Evolutionary conservation across 2,888 invertebrate genomes (phyloP), one percentile per base, ranked within the genome.

Genomic region (Prenolepis imparis): DNA sequence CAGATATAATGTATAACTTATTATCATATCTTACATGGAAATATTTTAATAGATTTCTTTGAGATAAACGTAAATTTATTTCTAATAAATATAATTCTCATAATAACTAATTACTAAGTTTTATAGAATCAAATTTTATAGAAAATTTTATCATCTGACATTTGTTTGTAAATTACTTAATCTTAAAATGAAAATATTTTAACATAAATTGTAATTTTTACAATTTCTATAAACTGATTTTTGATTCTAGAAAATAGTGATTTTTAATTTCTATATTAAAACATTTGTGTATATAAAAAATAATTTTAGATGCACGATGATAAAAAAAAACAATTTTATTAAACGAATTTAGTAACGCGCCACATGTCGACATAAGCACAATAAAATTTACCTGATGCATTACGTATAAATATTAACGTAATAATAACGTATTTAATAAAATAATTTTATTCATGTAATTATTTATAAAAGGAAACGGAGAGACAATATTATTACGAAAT

Each of bases 1-100:
- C 57, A 57, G 57, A 68, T 57, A 32, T 68, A 57, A 57, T 32
- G 32, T 15, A 32, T 67, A 67, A 57, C n/a, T 68, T 15, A 59
- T 44, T 77, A 67, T 77, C 15, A 59, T 41, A 57, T 59, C 11
- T n/a, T 12, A 24, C 67, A 9, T 21, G 15, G 9, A 9, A 18
- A 55, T 55, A 39, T 3, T 75, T 75, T 52, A 41, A 39, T 73
- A 32, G 0, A 21, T 21, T 59, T 44, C 28, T 8, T 18, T 44
- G 28, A n/a, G n/a, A 59, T 28, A 28, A 61, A 4, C 9, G n/a
- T 59, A 41, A 24, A 28, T 39, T 18, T 57, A 39, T 57, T 15
- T 48, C 63, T 18, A 9, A 63, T 32, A 32, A 18, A 12, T 24
- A 24, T 28, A 24, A 39, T 24, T 48, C 18, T 67, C 2, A 8